These are phyloP conservation scores for Xanthostigma xanthostigma DNA, from an alignment of 2,888 invertebrate genomes.

Conservation along the genomic window DNA sequence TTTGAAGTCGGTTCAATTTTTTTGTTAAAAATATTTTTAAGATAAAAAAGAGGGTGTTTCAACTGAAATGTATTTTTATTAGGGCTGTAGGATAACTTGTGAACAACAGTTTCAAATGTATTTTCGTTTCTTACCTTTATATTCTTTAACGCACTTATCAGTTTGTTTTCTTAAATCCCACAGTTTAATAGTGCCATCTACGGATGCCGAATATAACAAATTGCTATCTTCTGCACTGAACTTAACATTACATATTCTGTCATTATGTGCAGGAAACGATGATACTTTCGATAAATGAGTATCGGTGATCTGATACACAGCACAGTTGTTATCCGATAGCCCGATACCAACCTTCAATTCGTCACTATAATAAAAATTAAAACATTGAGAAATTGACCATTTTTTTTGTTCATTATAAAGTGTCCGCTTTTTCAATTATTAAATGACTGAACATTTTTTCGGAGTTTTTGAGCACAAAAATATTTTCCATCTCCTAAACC, in stretches of 20 bases:
- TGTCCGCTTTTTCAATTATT: too few relatives aligned
- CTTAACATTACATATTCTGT: constrained; percentile 37
- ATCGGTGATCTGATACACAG: constrained; percentile 32
- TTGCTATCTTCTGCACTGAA: constrained; percentile 40
- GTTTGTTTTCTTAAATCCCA: constrained; percentile 45
- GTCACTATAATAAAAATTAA: too few relatives aligned
- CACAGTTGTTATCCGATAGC: constrained; percentile 31
- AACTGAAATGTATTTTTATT: too few relatives aligned
- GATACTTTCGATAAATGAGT: constrained; percentile 22
- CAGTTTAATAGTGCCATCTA: constrained; percentile 39
- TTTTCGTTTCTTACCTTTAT: constrained; percentile 23
- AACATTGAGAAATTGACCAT: too few relatives aligned
- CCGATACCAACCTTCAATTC: constrained; percentile 32
- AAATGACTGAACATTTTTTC: too few relatives aligned
- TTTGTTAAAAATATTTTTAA: too few relatives aligned
- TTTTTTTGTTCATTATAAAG: too few relatives aligned
- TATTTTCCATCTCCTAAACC: too few relatives aligned
- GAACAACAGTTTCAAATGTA: not conserved
- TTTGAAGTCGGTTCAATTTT: too few relatives aligned
- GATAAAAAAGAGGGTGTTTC: too few relatives aligned
- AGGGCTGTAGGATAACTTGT: too few relatives aligned
- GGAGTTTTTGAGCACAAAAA: too few relatives aligned
- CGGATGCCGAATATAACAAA: constrained; percentile 40
- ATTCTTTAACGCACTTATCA: constrained; percentile 26
- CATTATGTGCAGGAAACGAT: constrained; percentile 31